These are phyloP conservation scores for Solea senegalensis DNA, from an alignment of 2,113 vertebrate genomes.

Conservation along the genomic window DNA sequence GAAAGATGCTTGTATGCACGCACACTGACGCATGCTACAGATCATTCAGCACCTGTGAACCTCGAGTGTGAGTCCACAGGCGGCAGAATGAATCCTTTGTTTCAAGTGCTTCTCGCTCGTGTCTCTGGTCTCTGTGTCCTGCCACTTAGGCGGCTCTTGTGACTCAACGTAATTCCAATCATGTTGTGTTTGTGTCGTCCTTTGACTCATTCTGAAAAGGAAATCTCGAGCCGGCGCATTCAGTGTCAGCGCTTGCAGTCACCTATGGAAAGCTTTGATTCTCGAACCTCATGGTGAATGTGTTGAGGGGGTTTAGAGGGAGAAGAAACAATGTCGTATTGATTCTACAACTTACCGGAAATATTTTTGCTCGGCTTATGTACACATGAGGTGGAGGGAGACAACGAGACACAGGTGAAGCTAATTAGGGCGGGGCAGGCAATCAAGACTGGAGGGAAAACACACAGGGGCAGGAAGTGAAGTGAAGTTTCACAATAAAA, in stretches of 20 bases:
- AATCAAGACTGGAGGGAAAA: too few species aligned
- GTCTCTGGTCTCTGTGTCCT: constrained; percentile 16
- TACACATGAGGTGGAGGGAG: too few species aligned
- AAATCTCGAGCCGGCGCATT: neutral
- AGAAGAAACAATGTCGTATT: too few species aligned
- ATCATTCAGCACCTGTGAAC: constrained; percentile 37
- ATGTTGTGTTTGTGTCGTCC: constrained; percentile 8
- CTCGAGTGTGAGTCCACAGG: constrained; percentile 20
- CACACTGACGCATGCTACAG: constrained; percentile 4
- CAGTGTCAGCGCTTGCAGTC: too few species aligned
- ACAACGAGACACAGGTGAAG: too few species aligned
- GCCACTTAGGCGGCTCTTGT: constrained; percentile 3
- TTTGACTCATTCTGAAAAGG: neutral
- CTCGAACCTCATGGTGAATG: neutral
- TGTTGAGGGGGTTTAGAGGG: neutral
- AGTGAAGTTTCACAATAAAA: too few species aligned
- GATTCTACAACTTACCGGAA: too few species aligned
- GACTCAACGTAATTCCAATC: constrained; percentile 2
- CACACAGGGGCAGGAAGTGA: too few species aligned
- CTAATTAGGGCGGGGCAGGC: too few species aligned
- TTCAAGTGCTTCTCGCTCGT: constrained; percentile 41
- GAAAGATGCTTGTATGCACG: neutral
- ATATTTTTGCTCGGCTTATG: too few species aligned
- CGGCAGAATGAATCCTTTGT: constrained; percentile 33
- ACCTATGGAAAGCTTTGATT: neutral